Percentiles rank a stretch among this genome's conserved stretches.
Conservation (phyloP, 1,140 invertebrate genomes). For the Pogonognathellus flavescens region DNA sequence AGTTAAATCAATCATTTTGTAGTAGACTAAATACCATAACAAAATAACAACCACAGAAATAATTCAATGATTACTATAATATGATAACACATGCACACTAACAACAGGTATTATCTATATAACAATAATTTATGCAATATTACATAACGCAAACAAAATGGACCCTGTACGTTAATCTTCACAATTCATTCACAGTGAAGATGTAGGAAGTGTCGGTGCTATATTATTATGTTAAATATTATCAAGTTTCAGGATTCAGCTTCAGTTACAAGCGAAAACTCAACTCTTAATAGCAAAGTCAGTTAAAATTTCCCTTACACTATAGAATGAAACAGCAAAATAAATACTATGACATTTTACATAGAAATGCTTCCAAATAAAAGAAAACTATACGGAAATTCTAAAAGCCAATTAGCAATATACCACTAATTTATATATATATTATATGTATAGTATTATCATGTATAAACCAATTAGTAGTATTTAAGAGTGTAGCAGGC, state of each 20-base stretch:
- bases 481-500: too few relatives aligned
- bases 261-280: not conserved
- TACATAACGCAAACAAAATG: constrained; percentile 56
- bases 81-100: constrained; percentile 42
- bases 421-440: not conserved
- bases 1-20: constrained; percentile 32
- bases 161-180: constrained; percentile 61
- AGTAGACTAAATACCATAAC: constrained; percentile 18
- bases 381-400: not conserved
- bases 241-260: constrained; percentile 4
- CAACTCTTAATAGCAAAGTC: constrained; percentile 27
- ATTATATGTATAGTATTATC: too few relatives aligned
- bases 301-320: not conserved
- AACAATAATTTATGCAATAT: constrained; percentile 48
- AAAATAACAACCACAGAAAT: constrained; percentile 10
- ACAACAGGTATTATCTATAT: constrained; percentile 12
- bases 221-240: constrained; percentile 4
- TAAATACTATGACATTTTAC: not conserved
- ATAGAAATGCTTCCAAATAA: not conserved
- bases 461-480: too few relatives aligned
- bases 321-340: not conserved
- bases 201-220: constrained; percentile 19
- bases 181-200: constrained; percentile 16
- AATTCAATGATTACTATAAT: not conserved
- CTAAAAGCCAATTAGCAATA: not conserved